phyloP scores from a whole-genome alignment of 2,113 vertebrate species.

The Neomonachus schauinslandi region DNA sequence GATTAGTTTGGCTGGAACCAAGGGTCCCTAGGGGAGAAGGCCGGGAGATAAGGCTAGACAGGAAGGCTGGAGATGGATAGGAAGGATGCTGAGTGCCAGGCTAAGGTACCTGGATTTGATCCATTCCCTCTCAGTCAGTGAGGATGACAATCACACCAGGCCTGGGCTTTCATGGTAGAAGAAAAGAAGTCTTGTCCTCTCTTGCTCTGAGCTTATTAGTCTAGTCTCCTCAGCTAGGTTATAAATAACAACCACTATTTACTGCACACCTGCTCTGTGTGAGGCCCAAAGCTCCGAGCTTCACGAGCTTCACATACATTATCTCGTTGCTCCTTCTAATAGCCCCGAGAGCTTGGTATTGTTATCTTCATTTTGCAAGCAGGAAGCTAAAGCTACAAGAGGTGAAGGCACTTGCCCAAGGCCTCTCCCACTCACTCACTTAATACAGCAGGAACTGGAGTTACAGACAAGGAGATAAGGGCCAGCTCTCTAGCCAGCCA shows the following conservation, averaged over 20 bases:
- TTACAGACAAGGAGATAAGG: neutral
- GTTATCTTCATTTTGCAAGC: neutral
- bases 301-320: neutral
- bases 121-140: neutral
- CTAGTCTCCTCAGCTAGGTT: constrained; percentile 38
- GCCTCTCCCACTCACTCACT: neutral
- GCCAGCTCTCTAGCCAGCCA: neutral
- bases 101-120: neutral
- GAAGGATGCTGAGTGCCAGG: neutral
- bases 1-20: neutral
- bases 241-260: constrained; percentile 69
- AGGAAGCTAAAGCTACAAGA: constrained; percentile 22
- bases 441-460: neutral
- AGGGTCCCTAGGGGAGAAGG: neutral
- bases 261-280: constrained; percentile 65
- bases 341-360: neutral
- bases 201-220: neutral
- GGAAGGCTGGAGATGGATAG: neutral
- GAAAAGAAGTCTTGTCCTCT: constrained; percentile 53
- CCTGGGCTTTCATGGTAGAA: neutral
- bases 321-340: constrained; percentile 34
- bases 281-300: constrained; percentile 12
- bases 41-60: neutral
- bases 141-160: neutral
- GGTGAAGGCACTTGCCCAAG: constrained; percentile 18